Evolutionary conservation across 35 echinoderm and acorn worm species (phyloP).

Genomic region (Ophioderma brevispina): DNA sequence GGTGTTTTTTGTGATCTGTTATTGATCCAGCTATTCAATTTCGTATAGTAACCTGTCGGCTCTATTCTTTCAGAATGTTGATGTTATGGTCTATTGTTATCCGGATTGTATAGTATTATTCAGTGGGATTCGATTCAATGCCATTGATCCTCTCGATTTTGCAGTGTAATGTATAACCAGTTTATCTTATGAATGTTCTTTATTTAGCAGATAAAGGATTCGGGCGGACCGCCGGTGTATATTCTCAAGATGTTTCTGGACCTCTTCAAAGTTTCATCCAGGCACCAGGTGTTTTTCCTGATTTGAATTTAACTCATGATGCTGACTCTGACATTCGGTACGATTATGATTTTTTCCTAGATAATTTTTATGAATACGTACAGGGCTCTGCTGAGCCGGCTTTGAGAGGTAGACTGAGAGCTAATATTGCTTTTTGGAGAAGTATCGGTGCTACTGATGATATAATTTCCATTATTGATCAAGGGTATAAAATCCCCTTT

Average conservation of each 20-base stretch:
- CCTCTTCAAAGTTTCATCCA: neutral
- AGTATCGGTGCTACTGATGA: conserved; percentile 2
- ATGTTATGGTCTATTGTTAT: no score
- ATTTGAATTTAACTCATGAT: neutral
- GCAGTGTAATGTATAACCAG: neutral
- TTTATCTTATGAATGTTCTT: neutral
- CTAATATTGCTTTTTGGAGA: conserved; percentile 19
- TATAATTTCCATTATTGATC: conserved; percentile 1
- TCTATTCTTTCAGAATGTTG: no score
- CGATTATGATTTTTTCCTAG: neutral
- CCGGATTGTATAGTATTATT: no score
- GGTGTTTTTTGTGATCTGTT: no score
- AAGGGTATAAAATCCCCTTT: conserved; percentile 35
- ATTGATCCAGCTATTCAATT: no score
- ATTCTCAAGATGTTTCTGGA: neutral
- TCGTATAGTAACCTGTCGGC: no score
- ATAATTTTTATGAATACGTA: conserved; percentile 33
- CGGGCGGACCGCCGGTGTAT: neutral
- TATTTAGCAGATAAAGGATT: neutral
- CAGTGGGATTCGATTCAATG: no score
- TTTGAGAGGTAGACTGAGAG: conserved; percentile 32
- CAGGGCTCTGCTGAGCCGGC: conserved; percentile 12
- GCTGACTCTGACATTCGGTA: neutral
- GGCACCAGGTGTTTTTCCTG: neutral
- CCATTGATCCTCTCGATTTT: no score